phyloP scores from a whole-genome alignment of 1,140 invertebrate genomes.

The Cepaea nemoralis region DNA sequence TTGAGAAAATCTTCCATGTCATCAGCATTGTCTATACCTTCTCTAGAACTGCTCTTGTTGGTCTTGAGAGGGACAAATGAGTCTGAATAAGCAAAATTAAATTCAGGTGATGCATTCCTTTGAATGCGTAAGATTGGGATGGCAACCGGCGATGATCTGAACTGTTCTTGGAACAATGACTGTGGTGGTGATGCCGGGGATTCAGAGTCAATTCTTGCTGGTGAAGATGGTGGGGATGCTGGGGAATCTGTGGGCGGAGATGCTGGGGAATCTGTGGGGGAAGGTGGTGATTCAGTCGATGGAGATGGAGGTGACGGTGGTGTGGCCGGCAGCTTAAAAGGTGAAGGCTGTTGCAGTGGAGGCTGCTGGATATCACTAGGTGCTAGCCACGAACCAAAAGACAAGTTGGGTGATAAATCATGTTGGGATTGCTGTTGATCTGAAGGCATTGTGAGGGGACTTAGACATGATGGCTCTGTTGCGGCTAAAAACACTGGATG shows the following conservation, averaged over 20 bases:
- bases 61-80: background rate
- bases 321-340: background rate
- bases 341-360: background rate
- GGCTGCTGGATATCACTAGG: constrained; percentile 3
- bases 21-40: constrained; percentile 32
- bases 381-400: constrained; percentile 34
- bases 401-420: constrained; percentile 24
- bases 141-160: constrained; percentile 34
- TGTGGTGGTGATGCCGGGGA: constrained; percentile 35
- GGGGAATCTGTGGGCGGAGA: constrained; percentile 24
- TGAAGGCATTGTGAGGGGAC: too few species aligned
- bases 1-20: constrained; percentile 42
- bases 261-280: constrained; percentile 22
- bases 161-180: background rate
- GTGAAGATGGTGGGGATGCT: constrained; percentile 19
- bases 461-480: background rate
- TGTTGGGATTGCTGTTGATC: background rate
- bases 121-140: constrained; percentile 27
- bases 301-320: constrained; percentile 16
- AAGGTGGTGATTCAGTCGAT: constrained; percentile 15
- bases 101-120: constrained; percentile 9
- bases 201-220: constrained; percentile 2
- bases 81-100: background rate
- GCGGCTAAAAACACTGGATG: constrained; percentile 32
- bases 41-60: background rate